Evolutionary conservation across 2,888 invertebrate genomes (phyloP), one percentile per base, ranked within the genome.

Genomic region (Limnephilus rhombicus): DNA sequence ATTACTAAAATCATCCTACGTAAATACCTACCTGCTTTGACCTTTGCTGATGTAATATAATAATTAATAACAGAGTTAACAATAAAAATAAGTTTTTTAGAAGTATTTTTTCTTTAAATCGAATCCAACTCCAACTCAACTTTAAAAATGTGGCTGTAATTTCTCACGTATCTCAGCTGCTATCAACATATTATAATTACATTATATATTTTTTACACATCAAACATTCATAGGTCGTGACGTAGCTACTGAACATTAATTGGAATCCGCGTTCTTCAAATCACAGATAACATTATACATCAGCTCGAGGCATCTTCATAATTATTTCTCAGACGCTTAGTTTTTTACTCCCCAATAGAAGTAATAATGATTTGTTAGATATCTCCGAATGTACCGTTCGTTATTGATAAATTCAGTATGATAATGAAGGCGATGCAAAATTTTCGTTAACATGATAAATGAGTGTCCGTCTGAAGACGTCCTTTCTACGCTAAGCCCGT

Each of bases 341-440:
- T 85, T 85, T 85, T 85, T 85, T 45, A 37, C 9, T 24, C 24
- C n/a, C 9, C 85, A n/a, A 18, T 3, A 68, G 18, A 68, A 68
- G 53, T 68, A 68, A 18, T 68, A 68, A 68, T 68, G 53, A 68
- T 68, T 68, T 68, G 53, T 68, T 68, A 68, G 53, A 68, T 45
- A 53, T 87, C 53, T 68, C 37, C 68, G 68, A 88, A 80, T 88
- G 24, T 80, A 80, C 88, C 80, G 68, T 34, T 80, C 68, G 18
- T 83, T 34, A 88, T 88, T 88, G 88, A 80, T 68, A 24, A n/a
- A 80, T 80, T 80, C 88, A 31, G 80, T 88, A 88, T 80, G 80
- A 88, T 88, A 88, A 88, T 88, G 88, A 88, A 88, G 80, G 88
- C 37, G 80, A 80, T 88, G 88, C 88, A 80, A 88, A 80, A 53